Evolutionary conservation across 2,888 invertebrate genomes (phyloP).

Genomic region (Hypselothyrea guttata): DNA sequence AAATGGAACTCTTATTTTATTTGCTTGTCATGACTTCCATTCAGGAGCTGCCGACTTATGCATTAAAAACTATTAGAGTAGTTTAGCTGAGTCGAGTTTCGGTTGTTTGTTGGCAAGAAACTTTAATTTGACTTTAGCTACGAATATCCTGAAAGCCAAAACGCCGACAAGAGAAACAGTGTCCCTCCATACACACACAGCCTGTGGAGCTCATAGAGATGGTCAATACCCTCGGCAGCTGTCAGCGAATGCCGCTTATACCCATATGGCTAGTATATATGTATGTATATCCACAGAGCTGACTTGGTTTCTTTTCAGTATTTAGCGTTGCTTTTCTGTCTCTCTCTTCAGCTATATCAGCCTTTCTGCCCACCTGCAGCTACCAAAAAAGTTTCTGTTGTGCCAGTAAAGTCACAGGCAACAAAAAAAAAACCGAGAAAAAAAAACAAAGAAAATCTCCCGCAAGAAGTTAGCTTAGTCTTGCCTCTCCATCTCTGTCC

Average conservation of each 20-base stretch:
- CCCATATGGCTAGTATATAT: slow-evolving; percentile 20
- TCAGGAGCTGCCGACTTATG: slow-evolving; percentile 39
- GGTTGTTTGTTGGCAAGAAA: slow-evolving; percentile 37
- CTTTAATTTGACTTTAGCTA: slow-evolving; percentile 68
- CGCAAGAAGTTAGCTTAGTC: slow-evolving; percentile 24
- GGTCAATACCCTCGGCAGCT: slow-evolving; percentile 32
- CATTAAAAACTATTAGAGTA: slow-evolving; percentile 64
- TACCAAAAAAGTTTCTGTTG: slow-evolving; percentile 36
- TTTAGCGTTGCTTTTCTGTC: slow-evolving; percentile 18
- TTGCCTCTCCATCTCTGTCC: slow-evolving; percentile 30
- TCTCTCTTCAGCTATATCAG: neutral
- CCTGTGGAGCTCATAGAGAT: neutral
- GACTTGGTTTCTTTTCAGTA: slow-evolving; percentile 55
- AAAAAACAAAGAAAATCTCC: slow-evolving; percentile 10
- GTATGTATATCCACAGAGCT: slow-evolving; percentile 9
- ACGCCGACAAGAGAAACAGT: neutral
- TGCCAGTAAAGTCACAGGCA: slow-evolving; percentile 25
- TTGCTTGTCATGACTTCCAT: slow-evolving; percentile 2
- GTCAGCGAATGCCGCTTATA: slow-evolving; percentile 41
- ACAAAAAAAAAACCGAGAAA: slow-evolving; percentile 3
- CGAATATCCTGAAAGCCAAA: slow-evolving; percentile 41
- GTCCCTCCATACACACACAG: neutral
- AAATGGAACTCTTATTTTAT: slow-evolving; percentile 25
- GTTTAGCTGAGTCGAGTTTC: slow-evolving; percentile 50
- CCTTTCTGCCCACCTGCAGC: slow-evolving; percentile 32